phyloP scores from a whole-genome alignment of 2,888 invertebrate genomes.

The Drosophila putrida region DNA sequence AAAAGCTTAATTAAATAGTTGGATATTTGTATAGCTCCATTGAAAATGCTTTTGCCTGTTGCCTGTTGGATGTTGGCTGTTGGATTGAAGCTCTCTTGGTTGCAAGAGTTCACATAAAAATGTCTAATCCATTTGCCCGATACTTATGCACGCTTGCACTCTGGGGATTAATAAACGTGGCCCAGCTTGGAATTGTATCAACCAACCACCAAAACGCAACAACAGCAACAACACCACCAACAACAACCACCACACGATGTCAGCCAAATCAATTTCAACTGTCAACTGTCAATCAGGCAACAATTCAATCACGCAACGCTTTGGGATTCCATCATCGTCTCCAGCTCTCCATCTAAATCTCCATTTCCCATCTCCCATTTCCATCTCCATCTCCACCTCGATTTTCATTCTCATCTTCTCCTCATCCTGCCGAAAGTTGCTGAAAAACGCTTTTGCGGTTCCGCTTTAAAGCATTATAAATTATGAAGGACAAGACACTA shows the following conservation, averaged over 20 bases:
- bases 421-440: background rate
- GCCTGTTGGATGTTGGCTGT: no score
- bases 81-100: background rate
- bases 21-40: conserved; percentile 23
- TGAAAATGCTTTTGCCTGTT: conserved; percentile 46
- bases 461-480: conserved; percentile 57
- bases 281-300: conserved; percentile 83
- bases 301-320: conserved; percentile 81
- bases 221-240: background rate
- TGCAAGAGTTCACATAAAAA: conserved; percentile 54
- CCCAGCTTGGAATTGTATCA: conserved; percentile 45
- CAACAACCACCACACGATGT: conserved; percentile 7
- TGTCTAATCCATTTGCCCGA: conserved; percentile 81
- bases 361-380: background rate
- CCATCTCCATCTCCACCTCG: background rate
- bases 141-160: conserved; percentile 80
- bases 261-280: conserved; percentile 82
- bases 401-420: no score
- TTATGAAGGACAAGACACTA: conserved; percentile 31
- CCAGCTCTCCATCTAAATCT: background rate
- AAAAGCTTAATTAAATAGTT: conserved; percentile 71
- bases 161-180: conserved; percentile 75
- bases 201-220: conserved; percentile 33
- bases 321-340: conserved; percentile 40
- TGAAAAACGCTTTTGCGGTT: conserved; percentile 42